Conservation (phyloP, 2,888 invertebrate species). For the Orchesella flavescens region DNA sequence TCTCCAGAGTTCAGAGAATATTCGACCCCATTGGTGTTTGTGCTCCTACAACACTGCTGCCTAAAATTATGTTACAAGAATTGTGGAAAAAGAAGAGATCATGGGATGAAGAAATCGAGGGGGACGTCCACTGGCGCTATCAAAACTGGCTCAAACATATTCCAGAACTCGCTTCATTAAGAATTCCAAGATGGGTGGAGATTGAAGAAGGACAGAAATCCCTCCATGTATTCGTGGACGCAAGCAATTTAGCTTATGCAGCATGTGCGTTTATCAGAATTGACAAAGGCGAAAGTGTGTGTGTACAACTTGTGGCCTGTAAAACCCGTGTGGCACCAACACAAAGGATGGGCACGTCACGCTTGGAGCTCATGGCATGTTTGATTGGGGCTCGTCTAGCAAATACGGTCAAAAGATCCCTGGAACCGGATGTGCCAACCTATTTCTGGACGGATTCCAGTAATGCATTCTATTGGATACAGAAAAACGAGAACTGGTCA, state of each 20-base stretch:
- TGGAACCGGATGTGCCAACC: conserved; percentile 47
- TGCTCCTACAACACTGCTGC: conserved; percentile 18
- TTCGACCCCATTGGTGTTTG: conserved; percentile 30
- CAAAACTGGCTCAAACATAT: conserved; percentile 66
- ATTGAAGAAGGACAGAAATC: neutral
- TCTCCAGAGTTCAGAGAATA: conserved; percentile 19
- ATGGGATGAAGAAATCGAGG: conserved; percentile 58
- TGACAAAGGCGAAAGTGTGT: conserved; percentile 39
- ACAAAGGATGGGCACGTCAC: conserved; percentile 72
- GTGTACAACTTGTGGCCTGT: conserved; percentile 71
- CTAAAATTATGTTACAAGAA: conserved; percentile 55
- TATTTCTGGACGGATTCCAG: conserved; percentile 67
- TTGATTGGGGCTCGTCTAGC: conserved; percentile 71
- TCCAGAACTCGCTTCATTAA: conserved; percentile 58
- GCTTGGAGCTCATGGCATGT: conserved; percentile 73
- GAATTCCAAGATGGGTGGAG: conserved; percentile 66
- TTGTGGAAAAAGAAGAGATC: conserved; percentile 51
- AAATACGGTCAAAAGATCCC: conserved; percentile 41
- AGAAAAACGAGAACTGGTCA: conserved; percentile 64
- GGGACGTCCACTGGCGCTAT: conserved; percentile 45
- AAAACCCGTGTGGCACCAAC: conserved; percentile 72
- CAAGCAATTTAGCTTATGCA: conserved; percentile 28
- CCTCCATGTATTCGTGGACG: neutral
- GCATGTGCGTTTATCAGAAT: conserved; percentile 70
- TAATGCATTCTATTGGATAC: conserved; percentile 68